phyloP scores from a whole-genome alignment of 2,888 invertebrate genomes.

The Nephrotoma guestfalica region DNA sequence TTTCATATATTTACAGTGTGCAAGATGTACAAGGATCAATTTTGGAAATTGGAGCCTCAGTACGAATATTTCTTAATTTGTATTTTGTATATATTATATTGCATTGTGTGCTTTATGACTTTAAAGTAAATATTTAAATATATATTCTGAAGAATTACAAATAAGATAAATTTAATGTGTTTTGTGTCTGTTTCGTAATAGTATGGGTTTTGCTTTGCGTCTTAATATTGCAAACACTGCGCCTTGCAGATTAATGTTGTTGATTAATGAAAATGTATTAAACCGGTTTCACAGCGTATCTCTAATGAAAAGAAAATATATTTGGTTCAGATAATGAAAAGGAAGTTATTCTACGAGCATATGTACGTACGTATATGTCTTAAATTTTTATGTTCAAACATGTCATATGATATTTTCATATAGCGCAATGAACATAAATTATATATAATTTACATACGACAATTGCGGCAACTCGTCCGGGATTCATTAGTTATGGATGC shows the following conservation, averaged over 20 bases:
- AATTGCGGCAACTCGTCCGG: neutral
- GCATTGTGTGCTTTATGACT: no score
- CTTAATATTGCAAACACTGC: neutral
- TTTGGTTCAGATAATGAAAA: neutral
- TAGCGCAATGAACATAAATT: neutral
- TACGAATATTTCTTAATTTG: no score
- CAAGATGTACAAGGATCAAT: no score
- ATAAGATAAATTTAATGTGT: neutral
- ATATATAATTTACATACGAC: neutral
- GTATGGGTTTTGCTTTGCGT: neutral
- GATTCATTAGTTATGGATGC: neutral
- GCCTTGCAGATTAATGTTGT: neutral
- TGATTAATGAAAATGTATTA: neutral
- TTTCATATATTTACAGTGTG: no score
- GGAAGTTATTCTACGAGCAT: neutral
- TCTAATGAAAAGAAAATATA: neutral
- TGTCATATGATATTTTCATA: neutral
- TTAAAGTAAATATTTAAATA: neutral
- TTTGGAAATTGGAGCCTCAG: no score
- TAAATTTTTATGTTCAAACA: neutral
- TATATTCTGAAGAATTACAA: neutral
- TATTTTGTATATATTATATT: no score
- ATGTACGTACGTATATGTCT: no score
- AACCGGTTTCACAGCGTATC: neutral
- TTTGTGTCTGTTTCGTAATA: neutral